Evolutionary conservation across 1,140 invertebrate genomes (phyloP), one percentile per base, ranked within the genome.

Genomic region (Cardiocondyla obscurior): DNA sequence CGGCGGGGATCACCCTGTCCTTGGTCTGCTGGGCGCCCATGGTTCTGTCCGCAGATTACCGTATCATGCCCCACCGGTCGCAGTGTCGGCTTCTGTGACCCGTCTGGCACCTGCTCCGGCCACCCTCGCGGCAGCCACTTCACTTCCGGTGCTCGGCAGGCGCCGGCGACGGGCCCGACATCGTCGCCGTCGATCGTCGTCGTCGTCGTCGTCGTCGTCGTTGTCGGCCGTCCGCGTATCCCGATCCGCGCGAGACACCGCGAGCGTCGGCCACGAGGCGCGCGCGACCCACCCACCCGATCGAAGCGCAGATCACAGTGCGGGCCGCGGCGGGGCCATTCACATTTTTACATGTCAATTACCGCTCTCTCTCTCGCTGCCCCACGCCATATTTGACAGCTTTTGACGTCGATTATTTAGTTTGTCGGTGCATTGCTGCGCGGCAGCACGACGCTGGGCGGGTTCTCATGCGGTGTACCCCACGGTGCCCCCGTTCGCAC

Each of bases 11-110:
- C 82, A 95, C 95, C 93, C 96, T 95, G 93, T 98, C 97, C 94
- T 98, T 98, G 90, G 96, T 97, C 95, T 97, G 97, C 95, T 98
- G 97, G 91, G 97, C 97, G 94, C 97, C 97, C 97, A 98, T 98
- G 92, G 89, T 22, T n/a, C 92, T 90, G 89, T 60, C 86, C 87
- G 89, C 90, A 92, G 46, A 67, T 67, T 60, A 79, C 28, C 58
- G n/a, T 94, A 91, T 67, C 92, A 93, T 93, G 85, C 90, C 93
- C 90, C 81, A 87, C 58, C 28, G 6, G 16, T 16, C 25, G 53
- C 36, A 51, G 22, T n/a, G n/a, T 51, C 36, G 25, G 25, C 58
- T 14, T 36, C 44, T n/a, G n/a, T n/a, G 28, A 60, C 70, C 74
- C 70, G 82, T 60, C 58, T 19, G 55, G 69, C 69, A 39, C 70